phyloP scores from a whole-genome alignment of 2,888 invertebrate species.

The Hartigia nigra region DNA sequence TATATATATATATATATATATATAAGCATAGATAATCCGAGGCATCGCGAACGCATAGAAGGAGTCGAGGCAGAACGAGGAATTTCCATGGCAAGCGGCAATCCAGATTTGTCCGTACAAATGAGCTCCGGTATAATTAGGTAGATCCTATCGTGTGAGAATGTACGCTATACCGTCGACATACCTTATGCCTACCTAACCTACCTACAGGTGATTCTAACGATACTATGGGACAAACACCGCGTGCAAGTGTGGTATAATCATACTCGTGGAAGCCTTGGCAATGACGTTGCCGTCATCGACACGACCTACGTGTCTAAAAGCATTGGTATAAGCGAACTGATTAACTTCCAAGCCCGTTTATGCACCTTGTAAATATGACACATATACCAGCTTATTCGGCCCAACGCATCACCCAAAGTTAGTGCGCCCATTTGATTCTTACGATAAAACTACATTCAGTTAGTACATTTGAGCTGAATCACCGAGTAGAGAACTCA shows the following conservation, averaged over 20 bases:
- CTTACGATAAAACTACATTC: too few relatives aligned
- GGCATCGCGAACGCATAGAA: neutral
- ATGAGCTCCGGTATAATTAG: slow-evolving; percentile 59
- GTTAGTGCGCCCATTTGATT: too few relatives aligned
- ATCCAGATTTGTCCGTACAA: slow-evolving; percentile 60
- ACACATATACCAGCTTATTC: too few relatives aligned
- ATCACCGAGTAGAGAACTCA: too few relatives aligned
- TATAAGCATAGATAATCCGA: neutral
- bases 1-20: too few relatives aligned
- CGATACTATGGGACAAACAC: slow-evolving; percentile 39
- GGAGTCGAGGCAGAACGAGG: slow-evolving; percentile 35
- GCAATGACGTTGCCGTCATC: slow-evolving; percentile 38
- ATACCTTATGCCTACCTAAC: slow-evolving; percentile 31
- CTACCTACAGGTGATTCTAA: slow-evolving; percentile 47
- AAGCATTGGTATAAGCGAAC: too few relatives aligned
- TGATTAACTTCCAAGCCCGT: too few relatives aligned
- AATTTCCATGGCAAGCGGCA: slow-evolving; percentile 53
- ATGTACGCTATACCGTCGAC: slow-evolving; percentile 44
- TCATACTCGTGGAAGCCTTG: slow-evolving; percentile 47
- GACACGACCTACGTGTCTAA: neutral
- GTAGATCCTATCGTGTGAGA: slow-evolving; percentile 61
- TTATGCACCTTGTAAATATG: too few relatives aligned
- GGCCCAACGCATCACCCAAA: too few relatives aligned
- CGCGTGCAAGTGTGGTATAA: slow-evolving; percentile 32
- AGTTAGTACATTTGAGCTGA: too few relatives aligned